A percentile compares a stretch with the other conserved stretches of the same genome.
These are phyloP conservation scores for Acipenser ruthenus DNA, from an alignment of 2,797 vertebrate genomes.

Conservation along the genomic window DNA sequence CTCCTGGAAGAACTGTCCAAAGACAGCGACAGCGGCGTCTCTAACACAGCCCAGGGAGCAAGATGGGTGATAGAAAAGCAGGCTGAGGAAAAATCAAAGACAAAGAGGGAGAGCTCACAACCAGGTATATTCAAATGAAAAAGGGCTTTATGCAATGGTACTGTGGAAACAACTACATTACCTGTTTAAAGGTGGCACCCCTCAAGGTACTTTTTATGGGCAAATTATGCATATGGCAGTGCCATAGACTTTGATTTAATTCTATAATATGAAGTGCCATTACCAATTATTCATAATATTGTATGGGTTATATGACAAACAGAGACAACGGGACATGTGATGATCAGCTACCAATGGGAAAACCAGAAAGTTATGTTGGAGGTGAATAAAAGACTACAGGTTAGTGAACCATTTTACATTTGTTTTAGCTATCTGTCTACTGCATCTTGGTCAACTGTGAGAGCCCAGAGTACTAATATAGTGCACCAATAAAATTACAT, in stretches of 20 bases:
- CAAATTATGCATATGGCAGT: too few relatives aligned
- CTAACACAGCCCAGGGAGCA: slow-evolving; percentile 11
- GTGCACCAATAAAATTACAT: too few relatives aligned
- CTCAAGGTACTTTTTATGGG: too few relatives aligned
- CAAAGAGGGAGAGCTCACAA: not conserved
- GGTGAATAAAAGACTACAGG: slow-evolving; percentile 16
- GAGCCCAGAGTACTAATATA: too few relatives aligned
- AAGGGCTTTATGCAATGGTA: too few relatives aligned
- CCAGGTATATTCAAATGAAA: not conserved
- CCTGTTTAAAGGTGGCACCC: too few relatives aligned
- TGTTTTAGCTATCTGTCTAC: not conserved
- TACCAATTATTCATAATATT: too few relatives aligned
- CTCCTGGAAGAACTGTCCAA: slow-evolving; percentile 11
- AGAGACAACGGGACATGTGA: slow-evolving; percentile 10
- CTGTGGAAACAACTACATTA: too few relatives aligned
- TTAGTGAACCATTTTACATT: not conserved
- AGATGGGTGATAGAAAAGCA: slow-evolving; percentile 14
- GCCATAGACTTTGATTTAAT: too few relatives aligned
- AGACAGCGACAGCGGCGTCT: slow-evolving; percentile 10
- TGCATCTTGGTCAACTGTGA: not conserved
- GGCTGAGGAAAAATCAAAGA: slow-evolving; percentile 8
- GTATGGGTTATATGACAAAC: too few relatives aligned
- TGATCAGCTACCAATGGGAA: slow-evolving; percentile 21
- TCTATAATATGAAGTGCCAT: too few relatives aligned
- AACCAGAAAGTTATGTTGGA: slow-evolving; percentile 15